Evolutionary conservation across 2,113 vertebrate genomes (phyloP).

Genomic region (Amblyopsis rosae): DNA sequence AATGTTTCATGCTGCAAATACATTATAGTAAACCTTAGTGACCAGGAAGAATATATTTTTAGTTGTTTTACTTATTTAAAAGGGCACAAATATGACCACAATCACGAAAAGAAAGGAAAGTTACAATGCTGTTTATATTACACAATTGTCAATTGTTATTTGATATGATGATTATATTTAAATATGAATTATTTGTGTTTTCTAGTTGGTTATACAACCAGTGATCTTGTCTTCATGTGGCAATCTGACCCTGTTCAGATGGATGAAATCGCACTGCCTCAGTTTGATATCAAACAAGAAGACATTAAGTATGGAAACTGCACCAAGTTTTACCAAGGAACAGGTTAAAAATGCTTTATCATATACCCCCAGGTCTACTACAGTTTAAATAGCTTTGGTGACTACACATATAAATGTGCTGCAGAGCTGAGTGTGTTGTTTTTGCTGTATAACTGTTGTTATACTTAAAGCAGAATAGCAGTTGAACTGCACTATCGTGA

Average conservation of each 20-base stretch:
- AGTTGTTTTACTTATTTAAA: too few relatives aligned
- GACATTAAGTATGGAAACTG: conserved; percentile 97
- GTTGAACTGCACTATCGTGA: not conserved
- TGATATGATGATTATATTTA: not conserved
- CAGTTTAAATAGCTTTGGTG: not conserved
- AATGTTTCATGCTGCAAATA: too few relatives aligned
- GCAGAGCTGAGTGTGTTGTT: not conserved
- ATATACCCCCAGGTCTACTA: too few relatives aligned
- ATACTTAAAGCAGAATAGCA: not conserved
- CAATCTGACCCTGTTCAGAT: conserved; percentile 96
- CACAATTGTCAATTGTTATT: too few relatives aligned
- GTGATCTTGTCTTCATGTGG: conserved; percentile 96
- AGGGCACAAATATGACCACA: too few relatives aligned
- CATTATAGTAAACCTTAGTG: too few relatives aligned
- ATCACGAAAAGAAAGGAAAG: too few relatives aligned
- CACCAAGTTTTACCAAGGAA: conserved; percentile 96
- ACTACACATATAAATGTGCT: not conserved
- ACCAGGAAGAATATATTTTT: too few relatives aligned
- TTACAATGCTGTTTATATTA: too few relatives aligned
- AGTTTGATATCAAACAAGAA: conserved; percentile 96
- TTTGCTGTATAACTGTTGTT: too few relatives aligned
- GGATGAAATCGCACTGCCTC: conserved; percentile 93
- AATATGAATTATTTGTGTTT: conserved; percentile 16
- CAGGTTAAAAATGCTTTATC: conserved; percentile 73
- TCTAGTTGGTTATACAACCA: conserved; percentile 94